These are phyloP conservation scores for Catharus fuscescens DNA, from an alignment of 2,113 vertebrate species.

Conservation along the genomic window DNA sequence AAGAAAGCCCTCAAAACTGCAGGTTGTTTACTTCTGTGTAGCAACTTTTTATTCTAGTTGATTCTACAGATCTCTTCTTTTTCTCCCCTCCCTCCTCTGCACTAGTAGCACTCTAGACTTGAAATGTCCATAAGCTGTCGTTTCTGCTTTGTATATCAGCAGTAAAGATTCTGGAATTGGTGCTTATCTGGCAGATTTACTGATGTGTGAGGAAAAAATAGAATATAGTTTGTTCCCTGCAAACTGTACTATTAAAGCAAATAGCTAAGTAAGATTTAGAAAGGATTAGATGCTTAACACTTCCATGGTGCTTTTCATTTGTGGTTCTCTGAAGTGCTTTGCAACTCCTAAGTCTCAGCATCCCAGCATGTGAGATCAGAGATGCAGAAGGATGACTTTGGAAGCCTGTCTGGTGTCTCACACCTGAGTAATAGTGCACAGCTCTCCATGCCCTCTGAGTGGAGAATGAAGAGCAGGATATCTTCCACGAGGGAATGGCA, in stretches of 20 bases:
- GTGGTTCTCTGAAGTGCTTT: constrained; percentile 45
- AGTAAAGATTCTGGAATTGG: neutral
- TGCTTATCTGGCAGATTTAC: constrained; percentile 28
- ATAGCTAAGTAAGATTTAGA: constrained; percentile 25
- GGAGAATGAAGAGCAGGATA: neutral
- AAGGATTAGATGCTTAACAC: constrained; percentile 38
- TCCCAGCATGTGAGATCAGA: neutral
- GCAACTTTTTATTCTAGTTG: neutral
- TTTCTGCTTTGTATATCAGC: neutral
- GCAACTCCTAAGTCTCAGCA: neutral
- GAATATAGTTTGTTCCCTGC: neutral
- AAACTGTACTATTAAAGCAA: constrained; percentile 19
- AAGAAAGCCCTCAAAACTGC: neutral
- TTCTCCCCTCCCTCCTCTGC: neutral
- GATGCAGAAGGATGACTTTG: neutral
- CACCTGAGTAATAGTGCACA: neutral
- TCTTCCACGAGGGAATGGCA: neutral
- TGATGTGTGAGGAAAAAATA: constrained; percentile 9
- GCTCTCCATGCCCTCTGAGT: neutral
- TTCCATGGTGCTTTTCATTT: neutral
- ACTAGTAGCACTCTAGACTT: neutral
- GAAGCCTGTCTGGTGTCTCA: neutral
- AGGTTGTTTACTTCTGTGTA: neutral
- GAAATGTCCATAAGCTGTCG: neutral
- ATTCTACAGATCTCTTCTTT: neutral